Conservation (phyloP, 1,140 invertebrate species). For the Rhagoletis zephyria region DNA sequence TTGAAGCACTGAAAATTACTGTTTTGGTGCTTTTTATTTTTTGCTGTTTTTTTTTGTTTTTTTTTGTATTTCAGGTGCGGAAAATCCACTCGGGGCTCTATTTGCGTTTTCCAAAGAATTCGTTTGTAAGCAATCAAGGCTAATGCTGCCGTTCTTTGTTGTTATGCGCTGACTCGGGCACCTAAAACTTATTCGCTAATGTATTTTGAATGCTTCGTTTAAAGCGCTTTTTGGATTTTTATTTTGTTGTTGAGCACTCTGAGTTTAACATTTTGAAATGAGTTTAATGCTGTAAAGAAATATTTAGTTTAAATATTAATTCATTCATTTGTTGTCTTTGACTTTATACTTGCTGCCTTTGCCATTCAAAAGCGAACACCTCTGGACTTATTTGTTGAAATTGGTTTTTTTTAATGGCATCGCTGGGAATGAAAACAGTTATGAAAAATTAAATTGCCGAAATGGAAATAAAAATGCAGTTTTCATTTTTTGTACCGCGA, state of each 20-base stretch:
- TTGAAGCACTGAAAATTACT: not conserved
- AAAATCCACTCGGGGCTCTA: not conserved
- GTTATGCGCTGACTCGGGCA: not conserved
- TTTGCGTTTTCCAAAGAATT: not conserved
- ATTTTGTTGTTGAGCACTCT: constrained; percentile 1
- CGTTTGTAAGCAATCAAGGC: not conserved
- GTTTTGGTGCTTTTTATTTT: not conserved
- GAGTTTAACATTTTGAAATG: not conserved
- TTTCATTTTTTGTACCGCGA: no score
- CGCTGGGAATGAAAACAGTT: not conserved
- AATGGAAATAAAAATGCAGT: not conserved
- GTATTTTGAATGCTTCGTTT: not conserved
- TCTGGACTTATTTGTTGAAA: not conserved
- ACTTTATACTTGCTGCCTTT: not conserved
- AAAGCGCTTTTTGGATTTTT: not conserved
- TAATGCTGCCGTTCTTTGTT: not conserved
- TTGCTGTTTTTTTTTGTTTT: constrained; percentile 52
- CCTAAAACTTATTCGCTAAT: not conserved
- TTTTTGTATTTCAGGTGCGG: not conserved
- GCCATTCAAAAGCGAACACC: constrained; percentile 18
- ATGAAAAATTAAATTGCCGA: not conserved
- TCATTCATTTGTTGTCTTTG: not conserved
- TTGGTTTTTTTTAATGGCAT: not conserved
- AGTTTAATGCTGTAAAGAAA: constrained; percentile 29
- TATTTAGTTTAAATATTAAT: not conserved